These are phyloP conservation scores for Pelodiscus sinensis DNA, from an alignment of 2,113 vertebrate species.

Conservation along the genomic window DNA sequence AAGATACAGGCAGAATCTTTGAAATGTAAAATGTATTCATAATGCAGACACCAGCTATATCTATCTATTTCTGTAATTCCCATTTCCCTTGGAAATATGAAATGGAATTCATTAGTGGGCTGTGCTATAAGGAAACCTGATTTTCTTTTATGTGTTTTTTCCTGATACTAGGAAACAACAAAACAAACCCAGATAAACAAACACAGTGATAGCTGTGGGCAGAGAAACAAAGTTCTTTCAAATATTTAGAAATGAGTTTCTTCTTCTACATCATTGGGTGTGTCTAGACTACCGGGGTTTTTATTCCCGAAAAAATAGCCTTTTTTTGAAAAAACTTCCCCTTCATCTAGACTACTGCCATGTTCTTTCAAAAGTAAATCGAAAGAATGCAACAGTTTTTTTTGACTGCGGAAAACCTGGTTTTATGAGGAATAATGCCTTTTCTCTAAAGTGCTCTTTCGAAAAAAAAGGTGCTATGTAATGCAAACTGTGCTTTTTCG, in stretches of 20 bases:
- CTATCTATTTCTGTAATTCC: slow-evolving; percentile 43
- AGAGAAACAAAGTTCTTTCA: slow-evolving; percentile 47
- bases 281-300: no score
- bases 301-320: no score
- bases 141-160: slow-evolving; percentile 63
- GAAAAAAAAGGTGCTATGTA: no score
- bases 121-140: slow-evolving; percentile 43
- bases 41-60: slow-evolving; percentile 41
- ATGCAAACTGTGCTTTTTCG: no score
- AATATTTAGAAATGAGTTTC: slow-evolving; percentile 56
- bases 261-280: background rate
- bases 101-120: slow-evolving; percentile 52
- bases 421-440: no score
- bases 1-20: slow-evolving; percentile 31
- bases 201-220: slow-evolving; percentile 66
- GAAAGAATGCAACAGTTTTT: no score
- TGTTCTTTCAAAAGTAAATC: no score
- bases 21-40: slow-evolving; percentile 37
- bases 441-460: no score
- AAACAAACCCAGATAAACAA: slow-evolving; percentile 37
- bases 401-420: no score
- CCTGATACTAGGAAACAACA: slow-evolving; percentile 32
- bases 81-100: slow-evolving; percentile 65
- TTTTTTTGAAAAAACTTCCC: no score
- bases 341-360: no score